Evolutionary conservation across 2,797 vertebrate species (phyloP), one percentile per base, ranked within the genome.

Genomic region (Heterohyrax brucei): DNA sequence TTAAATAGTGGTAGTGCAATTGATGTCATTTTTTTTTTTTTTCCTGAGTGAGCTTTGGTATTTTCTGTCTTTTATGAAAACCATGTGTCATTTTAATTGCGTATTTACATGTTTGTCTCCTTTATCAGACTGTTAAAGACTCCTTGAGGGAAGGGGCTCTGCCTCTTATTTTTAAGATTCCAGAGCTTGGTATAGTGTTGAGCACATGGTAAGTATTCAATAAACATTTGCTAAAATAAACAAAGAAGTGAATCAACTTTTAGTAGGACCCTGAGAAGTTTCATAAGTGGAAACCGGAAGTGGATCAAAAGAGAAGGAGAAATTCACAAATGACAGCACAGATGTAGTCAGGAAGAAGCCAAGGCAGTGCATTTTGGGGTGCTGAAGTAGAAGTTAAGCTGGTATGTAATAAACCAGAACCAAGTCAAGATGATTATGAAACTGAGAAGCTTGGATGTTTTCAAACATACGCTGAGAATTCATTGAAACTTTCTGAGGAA

Each of bases 51-150:
- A 93, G 7, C 48, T 91, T 82, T 75, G 18, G 53, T 80, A 83
- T 33, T 46, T 48, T 76, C 30, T 93, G 10, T 76, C 46, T 93
- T 87, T 94, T 33, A 89, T 89, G 44, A 88, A 87, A 81, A 68
- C 33, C 33, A 81, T 30, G n/a, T 48, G 8, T 53, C 79, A 89
- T 90, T 93, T 84, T 33, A 86, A 12, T 80, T 93, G 68, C 39
- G 68, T 96, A 85, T 92, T 95, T 95, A 80, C 19, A 80, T 93
- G 46, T 90, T 91, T 94, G 46, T 87, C 61, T 92, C 59, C 19
- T 4, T 21, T 21, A 61, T 90, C 90, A 87, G 53, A 73, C 19
- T 75, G 14, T 53, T 92, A 73, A 3, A 61, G 50, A 76, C 39
- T 85, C 19, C 46, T 82, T 92, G 79, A 83, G 22, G 6, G 22